Conservation (phyloP, 2,888 invertebrate genomes). For the Lysandra bellargus region DNA sequence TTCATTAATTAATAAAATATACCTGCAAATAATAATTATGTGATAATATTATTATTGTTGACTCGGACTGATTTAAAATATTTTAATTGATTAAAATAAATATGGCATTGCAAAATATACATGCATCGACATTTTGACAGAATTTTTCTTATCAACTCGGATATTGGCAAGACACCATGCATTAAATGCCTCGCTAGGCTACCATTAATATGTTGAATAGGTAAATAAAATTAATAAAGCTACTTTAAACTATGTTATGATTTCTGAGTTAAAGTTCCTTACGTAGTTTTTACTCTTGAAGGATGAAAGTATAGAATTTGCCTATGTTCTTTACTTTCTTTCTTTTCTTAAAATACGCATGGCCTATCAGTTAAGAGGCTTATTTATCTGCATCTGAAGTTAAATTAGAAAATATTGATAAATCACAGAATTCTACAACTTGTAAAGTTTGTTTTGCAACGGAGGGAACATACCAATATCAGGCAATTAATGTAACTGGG, state of each 20-base stretch:
- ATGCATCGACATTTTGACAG: too few species aligned
- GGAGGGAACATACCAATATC: slow-evolving; percentile 59
- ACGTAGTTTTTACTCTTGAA: background rate
- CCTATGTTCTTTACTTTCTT: too few species aligned
- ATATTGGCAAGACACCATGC: background rate
- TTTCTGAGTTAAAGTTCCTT: background rate
- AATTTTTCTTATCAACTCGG: background rate
- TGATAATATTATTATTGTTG: background rate
- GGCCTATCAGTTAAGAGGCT: too few species aligned
- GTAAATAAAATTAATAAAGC: too few species aligned
- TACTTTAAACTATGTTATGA: too few species aligned
- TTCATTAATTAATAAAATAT: slow-evolving; percentile 3
- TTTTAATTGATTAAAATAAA: background rate
- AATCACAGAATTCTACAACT: background rate
- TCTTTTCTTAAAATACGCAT: too few species aligned
- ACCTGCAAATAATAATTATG: background rate
- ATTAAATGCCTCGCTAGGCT: background rate
- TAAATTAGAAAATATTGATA: background rate
- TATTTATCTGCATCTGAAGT: background rate
- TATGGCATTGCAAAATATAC: background rate
- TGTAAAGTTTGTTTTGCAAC: slow-evolving; percentile 68
- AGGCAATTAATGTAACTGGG: slow-evolving; percentile 74
- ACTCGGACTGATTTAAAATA: background rate
- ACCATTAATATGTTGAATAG: too few species aligned
- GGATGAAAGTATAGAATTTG: background rate